These are phyloP conservation scores for Noctua pronuba DNA, from an alignment of 2,888 invertebrate species.

Conservation along the genomic window DNA sequence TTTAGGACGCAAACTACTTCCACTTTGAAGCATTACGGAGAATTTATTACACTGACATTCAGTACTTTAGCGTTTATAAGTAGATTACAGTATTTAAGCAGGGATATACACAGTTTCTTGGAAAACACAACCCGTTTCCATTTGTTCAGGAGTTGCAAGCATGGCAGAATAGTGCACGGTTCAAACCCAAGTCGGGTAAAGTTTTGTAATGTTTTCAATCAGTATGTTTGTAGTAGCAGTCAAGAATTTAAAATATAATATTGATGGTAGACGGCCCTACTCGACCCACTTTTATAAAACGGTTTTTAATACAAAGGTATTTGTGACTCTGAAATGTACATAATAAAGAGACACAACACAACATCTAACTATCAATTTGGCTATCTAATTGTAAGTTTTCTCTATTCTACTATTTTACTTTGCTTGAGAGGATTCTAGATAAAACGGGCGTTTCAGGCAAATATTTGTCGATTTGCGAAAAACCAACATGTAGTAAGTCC, in stretches of 20 bases:
- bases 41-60: conserved; percentile 16
- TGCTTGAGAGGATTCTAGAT: neutral
- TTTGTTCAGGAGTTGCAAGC: neutral
- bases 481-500: conserved; percentile 36
- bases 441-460: neutral
- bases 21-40: conserved; percentile 17
- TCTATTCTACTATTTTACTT: neutral
- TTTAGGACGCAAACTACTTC: conserved; percentile 12
- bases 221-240: neutral
- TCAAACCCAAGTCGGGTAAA: neutral
- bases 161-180: neutral
- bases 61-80: neutral
- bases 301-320: neutral
- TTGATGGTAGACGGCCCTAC: neutral
- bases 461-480: conserved; percentile 6
- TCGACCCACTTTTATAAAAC: neutral
- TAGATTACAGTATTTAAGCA: conserved; percentile 11
- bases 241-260: neutral
- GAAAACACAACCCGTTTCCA: too few relatives aligned
- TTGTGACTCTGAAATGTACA: neutral
- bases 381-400: neutral
- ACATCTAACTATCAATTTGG: neutral
- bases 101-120: neutral
- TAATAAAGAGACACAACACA: neutral
- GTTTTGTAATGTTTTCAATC: neutral